Evolutionary conservation across 2,888 invertebrate genomes (phyloP).

Genomic region (Rhamphomyia laevipes): DNA sequence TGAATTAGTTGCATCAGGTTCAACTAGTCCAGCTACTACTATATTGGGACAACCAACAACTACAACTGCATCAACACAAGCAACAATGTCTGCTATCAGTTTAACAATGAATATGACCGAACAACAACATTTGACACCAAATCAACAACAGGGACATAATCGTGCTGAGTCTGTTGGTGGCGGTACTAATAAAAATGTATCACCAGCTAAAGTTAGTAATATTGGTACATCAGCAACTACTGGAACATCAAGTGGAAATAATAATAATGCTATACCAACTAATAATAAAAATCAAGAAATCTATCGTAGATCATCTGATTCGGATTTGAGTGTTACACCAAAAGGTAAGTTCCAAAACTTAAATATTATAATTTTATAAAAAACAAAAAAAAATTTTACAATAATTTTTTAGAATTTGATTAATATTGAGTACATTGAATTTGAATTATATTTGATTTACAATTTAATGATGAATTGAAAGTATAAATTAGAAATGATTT

Average conservation of each 20-base stretch:
- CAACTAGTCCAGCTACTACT: slow-evolving; percentile 5
- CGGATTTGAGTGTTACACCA: slow-evolving; percentile 83
- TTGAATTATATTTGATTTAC: no score
- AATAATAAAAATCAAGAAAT: slow-evolving; percentile 43
- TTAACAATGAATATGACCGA: slow-evolving; percentile 23
- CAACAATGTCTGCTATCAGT: slow-evolving; percentile 23
- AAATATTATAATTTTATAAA: not conserved
- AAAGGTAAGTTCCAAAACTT: slow-evolving; percentile 56
- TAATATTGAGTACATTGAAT: no score
- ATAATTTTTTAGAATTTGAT: no score
- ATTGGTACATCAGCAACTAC: slow-evolving; percentile 23
- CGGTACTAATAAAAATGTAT: slow-evolving; percentile 10
- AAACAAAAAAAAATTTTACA: no score
- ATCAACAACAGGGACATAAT: slow-evolving; percentile 29
- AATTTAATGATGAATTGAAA: no score
- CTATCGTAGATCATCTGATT: slow-evolving; percentile 80
- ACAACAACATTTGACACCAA: slow-evolving; percentile 32
- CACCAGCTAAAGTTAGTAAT: slow-evolving; percentile 18
- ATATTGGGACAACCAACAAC: slow-evolving; percentile 6
- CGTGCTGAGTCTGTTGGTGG: slow-evolving; percentile 20
- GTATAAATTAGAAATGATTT: no score
- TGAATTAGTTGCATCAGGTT: slow-evolving; percentile 22
- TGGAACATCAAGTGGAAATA: slow-evolving; percentile 22
- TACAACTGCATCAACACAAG: slow-evolving; percentile 20
- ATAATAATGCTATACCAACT: slow-evolving; percentile 31